These are phyloP conservation scores for Zosterops borbonicus DNA, from an alignment of 2,113 vertebrate genomes.

Conservation along the genomic window DNA sequence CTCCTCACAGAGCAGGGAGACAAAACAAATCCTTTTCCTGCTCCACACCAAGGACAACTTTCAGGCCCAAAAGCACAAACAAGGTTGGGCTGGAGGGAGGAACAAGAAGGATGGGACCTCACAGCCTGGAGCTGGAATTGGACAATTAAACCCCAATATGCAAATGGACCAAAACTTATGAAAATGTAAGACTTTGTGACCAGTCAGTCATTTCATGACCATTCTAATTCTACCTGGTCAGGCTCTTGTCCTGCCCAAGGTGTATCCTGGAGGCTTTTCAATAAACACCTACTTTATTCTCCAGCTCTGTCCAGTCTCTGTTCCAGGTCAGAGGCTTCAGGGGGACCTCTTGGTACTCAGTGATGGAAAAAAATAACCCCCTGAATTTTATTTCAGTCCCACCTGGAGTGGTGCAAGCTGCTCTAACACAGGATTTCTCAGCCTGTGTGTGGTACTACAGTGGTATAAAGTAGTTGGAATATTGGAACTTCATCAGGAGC, in stretches of 20 bases:
- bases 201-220: not conserved
- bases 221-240: not conserved
- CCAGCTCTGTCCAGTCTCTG: not conserved
- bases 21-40: not conserved
- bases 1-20: not conserved
- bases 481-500: not conserved
- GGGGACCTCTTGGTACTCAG: not conserved
- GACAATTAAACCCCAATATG: not conserved
- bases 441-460: not conserved
- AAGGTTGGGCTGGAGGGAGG: not conserved
- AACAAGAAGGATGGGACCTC: not conserved
- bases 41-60: not conserved
- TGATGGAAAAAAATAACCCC: not conserved
- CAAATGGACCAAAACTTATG: not conserved
- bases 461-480: rapidly evolving
- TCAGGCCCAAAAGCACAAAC: not conserved
- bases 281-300: not conserved
- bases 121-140: not conserved
- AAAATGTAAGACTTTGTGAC: not conserved
- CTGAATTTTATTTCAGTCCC: not conserved
- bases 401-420: not conserved
- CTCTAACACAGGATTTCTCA: not conserved
- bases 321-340: not conserved
- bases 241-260: not conserved
- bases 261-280: not conserved